Evolutionary conservation across 1,140 invertebrate genomes (phyloP), one percentile per base, ranked within the genome.

Genomic region (Penaeus chinensis): DNA sequence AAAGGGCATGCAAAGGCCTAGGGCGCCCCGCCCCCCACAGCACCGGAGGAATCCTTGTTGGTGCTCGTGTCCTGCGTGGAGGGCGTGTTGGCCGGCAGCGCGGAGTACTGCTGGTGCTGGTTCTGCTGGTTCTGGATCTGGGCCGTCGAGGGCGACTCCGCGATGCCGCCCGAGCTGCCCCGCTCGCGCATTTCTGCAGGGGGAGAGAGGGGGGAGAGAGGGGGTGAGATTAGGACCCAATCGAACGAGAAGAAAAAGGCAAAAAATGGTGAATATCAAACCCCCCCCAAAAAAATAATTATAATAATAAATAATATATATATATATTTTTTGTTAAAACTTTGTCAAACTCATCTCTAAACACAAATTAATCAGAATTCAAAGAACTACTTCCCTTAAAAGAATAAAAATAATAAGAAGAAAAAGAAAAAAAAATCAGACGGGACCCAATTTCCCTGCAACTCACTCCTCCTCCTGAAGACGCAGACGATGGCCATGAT

Each of bases 101-200:
- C 89, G 3, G 89, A 89, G 76, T 90, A 90, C 74, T 90, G 89
- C 66, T 90, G 89, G 69, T 90, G 89, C 69, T 86, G 87, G 37
- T 89, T 89, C 80, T 90, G 89, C 47, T 89, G 95, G 92, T 96
- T 95, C 91, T 96, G 95, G 84, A 96, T 92, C 91, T 95, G 95
- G 60, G 95, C 95, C 78, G 95, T 93, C 0, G 95, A 95, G 1
- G 95, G 94, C 0, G 95, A 95, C 91, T 95, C 95, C 2, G 94
- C 94, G 32, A 94, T 93, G 2, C 89, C 89, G 22, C 76, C 89
- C 4, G 85, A 83, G 20, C 74, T 85, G 19, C 79, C 87, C 82
- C 76, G 78, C 77, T 66, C 86, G 22, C 85, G 89, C 88, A 82
- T 85, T 76, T 86, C 87, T 89, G 65, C 42, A 82, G 11, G 22